phyloP scores from a whole-genome alignment of 2,113 vertebrate species.

The Pelvicachromis taeniatus region DNA sequence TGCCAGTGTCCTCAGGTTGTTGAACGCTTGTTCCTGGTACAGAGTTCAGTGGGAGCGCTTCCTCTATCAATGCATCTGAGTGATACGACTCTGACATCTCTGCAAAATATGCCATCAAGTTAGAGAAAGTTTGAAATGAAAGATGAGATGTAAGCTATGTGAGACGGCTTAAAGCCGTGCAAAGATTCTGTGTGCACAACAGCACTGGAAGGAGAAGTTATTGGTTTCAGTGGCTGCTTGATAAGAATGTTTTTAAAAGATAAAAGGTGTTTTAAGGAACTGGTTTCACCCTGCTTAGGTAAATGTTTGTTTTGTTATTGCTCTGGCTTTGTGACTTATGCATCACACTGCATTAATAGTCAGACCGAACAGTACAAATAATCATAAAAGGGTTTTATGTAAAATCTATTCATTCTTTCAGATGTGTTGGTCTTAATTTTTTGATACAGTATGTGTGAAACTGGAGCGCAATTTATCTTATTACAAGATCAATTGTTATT shows the following conservation, averaged over 20 bases:
- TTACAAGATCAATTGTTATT: background rate
- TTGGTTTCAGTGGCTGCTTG: background rate
- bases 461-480: background rate
- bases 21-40: background rate
- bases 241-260: background rate
- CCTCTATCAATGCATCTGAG: accelerated
- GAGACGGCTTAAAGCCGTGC: background rate
- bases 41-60: background rate
- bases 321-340: background rate
- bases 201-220: background rate
- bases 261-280: background rate
- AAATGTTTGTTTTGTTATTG: background rate
- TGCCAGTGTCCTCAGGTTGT: background rate
- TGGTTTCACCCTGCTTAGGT: background rate
- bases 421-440: background rate
- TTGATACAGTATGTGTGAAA: background rate
- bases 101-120: background rate
- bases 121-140: background rate
- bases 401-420: accelerated
- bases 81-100: constrained; percentile 1
- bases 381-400: accelerated
- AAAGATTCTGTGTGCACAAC: background rate
- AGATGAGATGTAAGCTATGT: background rate
- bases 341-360: background rate
- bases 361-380: background rate